Percentiles rank a stretch among this genome's conserved stretches.
These are phyloP conservation scores for Luidia sarsii DNA, from an alignment of 53 echinoderm and acorn worm genomes.

Conservation along the genomic window DNA sequence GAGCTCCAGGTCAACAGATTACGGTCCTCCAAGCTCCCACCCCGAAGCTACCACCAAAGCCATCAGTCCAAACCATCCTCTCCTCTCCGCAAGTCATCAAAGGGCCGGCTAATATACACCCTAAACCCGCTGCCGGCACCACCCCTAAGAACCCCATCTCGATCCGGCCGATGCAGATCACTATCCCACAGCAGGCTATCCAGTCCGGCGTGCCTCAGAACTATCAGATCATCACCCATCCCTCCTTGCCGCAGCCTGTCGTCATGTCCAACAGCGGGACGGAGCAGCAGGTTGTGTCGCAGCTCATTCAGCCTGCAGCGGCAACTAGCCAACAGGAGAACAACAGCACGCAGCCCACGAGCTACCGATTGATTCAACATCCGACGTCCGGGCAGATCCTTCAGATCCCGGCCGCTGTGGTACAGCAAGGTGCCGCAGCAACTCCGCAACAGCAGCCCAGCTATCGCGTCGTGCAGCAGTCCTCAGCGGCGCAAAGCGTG, in stretches of 20 bases:
- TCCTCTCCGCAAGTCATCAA: conserved; percentile 36
- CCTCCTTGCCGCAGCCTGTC: conserved; percentile 13
- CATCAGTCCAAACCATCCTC: conserved; percentile 13
- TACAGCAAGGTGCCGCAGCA: conserved; percentile 13
- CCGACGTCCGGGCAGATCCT: conserved; percentile 31
- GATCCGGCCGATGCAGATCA: conserved; percentile 48
- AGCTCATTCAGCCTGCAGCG: conserved; percentile 27
- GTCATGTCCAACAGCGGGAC: conserved; percentile 16
- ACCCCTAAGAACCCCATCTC: conserved; percentile 29
- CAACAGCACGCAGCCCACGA: conserved; percentile 25
- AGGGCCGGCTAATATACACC: conserved; percentile 55
- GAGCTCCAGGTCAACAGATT: conserved; percentile 27
- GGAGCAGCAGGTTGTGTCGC: conserved; percentile 41
- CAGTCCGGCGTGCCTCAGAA: conserved; percentile 45
- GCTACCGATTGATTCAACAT: conserved; percentile 38
- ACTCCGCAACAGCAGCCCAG: conserved; percentile 33
- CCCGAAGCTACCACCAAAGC: neutral
- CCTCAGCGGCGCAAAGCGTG: conserved; percentile 12
- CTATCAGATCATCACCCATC: conserved; percentile 42
- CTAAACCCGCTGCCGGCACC: conserved; percentile 34
- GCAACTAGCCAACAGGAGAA: conserved; percentile 44
- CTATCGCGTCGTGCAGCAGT: conserved; percentile 28
- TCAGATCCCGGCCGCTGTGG: conserved; percentile 24
- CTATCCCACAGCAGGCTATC: conserved; percentile 29
- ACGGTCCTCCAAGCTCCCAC: conserved; percentile 37